Evolutionary conservation across 2,113 vertebrate genomes (phyloP).

Genomic region (Tupaia tana): DNA sequence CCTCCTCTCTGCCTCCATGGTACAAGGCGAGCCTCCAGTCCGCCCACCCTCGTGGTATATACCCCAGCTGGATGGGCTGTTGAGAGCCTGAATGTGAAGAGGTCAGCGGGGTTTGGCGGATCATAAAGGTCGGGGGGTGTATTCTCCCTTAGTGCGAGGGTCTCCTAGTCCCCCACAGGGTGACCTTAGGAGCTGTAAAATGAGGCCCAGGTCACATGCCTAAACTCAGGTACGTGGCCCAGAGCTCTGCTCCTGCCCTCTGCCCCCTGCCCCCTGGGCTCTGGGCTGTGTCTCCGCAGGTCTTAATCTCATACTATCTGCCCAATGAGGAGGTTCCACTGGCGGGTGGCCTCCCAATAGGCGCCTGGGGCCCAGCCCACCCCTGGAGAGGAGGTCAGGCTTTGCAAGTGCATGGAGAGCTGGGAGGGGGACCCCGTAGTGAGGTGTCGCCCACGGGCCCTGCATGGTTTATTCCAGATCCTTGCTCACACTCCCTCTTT

Average conservation of each 20-base stretch:
- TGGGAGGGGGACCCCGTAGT: rapidly evolving
- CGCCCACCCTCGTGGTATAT: no score
- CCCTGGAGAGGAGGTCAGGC: rapidly evolving
- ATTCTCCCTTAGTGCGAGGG: rapidly evolving
- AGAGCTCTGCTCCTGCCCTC: not conserved
- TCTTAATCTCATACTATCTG: constrained; percentile 88
- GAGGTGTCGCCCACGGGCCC: rapidly evolving
- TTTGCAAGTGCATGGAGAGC: not conserved
- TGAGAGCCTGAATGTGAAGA: not conserved
- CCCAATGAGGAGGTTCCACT: constrained; percentile 68
- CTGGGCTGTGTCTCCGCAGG: constrained; percentile 75
- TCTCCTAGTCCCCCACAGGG: not conserved
- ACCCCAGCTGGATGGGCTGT: not conserved
- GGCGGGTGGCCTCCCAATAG: constrained; percentile 85
- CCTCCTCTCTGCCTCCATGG: not conserved
- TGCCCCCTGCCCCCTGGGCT: rapidly evolving
- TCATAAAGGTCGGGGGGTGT: rapidly evolving
- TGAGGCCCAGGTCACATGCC: rapidly evolving
- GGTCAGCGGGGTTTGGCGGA: not conserved
- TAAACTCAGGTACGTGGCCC: rapidly evolving
- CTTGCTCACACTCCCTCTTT: rapidly evolving
- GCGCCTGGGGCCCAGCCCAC: not conserved
- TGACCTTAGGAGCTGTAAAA: rapidly evolving
- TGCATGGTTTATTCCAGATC: rapidly evolving
- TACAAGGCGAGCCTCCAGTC: rapidly evolving